Conservation (phyloP, 2,113 vertebrate genomes). For the Myxocyprinus asiaticus region DNA sequence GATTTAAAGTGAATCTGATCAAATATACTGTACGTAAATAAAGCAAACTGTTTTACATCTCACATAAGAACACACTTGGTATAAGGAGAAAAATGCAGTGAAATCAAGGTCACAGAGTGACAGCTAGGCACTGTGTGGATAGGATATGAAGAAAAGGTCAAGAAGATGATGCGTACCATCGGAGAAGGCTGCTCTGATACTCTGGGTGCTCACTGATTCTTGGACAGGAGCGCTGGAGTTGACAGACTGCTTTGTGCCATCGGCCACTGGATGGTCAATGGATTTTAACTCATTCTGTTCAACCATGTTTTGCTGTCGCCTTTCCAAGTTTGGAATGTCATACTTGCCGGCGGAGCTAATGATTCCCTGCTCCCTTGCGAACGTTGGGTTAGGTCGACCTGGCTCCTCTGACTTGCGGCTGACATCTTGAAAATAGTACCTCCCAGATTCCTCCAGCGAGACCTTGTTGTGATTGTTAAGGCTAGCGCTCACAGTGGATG, state of each 20-base stretch:
- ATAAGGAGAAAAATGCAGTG: neutral
- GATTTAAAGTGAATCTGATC: too few relatives aligned
- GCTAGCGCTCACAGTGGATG: slow-evolving; percentile 77
- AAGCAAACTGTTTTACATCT: neutral
- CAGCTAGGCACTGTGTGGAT: neutral
- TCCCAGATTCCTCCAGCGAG: slow-evolving; percentile 78
- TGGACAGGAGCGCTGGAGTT: slow-evolving; percentile 83
- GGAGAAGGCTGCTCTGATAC: slow-evolving; percentile 75
- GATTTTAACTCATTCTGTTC: slow-evolving; percentile 75
- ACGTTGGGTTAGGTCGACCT: slow-evolving; percentile 72
- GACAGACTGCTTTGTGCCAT: slow-evolving; percentile 80
- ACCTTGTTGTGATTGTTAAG: slow-evolving; percentile 72
- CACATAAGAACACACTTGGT: neutral
- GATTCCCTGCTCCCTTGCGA: slow-evolving; percentile 60
- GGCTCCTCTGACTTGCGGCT: slow-evolving; percentile 77
- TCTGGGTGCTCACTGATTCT: slow-evolving; percentile 66
- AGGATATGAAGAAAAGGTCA: slow-evolving; percentile 16
- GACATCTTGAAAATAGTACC: slow-evolving; percentile 78
- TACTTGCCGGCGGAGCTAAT: slow-evolving; percentile 72
- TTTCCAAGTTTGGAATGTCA: slow-evolving; percentile 78
- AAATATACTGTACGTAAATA: too few relatives aligned
- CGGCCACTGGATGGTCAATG: slow-evolving; percentile 65
- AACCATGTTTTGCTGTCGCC: slow-evolving; percentile 71
- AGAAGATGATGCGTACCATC: slow-evolving; percentile 79
- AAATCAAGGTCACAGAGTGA: neutral